A percentile compares a stretch with the other conserved stretches of the same genome.
phyloP scores from a whole-genome alignment of 1,140 invertebrate species.

The Papilio dardanus region DNA sequence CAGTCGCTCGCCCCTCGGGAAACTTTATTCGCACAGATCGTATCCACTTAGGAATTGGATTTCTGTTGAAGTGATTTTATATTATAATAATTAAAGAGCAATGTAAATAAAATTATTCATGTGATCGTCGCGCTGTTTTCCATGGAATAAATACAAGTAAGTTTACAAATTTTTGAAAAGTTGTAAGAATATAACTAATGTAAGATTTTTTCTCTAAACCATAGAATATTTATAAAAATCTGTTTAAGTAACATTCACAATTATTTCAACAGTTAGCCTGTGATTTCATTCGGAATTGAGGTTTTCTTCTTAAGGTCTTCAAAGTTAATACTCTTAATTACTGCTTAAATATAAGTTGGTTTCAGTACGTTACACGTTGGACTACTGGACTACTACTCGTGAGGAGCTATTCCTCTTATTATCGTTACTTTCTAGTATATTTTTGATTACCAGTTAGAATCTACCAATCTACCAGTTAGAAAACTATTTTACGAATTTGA shows the following conservation, averaged over 20 bases:
- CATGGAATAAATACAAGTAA: neutral
- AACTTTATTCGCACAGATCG: slow-evolving; percentile 38
- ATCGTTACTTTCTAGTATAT: no score
- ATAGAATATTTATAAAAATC: neutral
- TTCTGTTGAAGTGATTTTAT: neutral
- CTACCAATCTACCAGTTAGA: no score
- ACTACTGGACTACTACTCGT: neutral
- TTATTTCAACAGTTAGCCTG: no score
- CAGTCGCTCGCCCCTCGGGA: neutral
- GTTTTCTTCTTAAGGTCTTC: no score
- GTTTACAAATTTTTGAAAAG: neutral
- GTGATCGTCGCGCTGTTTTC: neutral
- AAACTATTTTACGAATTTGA: neutral
- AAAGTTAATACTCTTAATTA: neutral
- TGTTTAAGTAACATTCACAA: neutral
- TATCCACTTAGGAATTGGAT: slow-evolving; percentile 19
- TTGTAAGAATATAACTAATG: neutral
- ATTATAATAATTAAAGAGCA: neutral
- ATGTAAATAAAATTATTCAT: neutral
- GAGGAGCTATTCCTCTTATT: no score
- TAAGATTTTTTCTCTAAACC: neutral
- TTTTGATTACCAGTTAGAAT: no score
- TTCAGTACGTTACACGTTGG: neutral
- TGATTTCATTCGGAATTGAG: neutral
- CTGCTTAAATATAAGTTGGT: neutral